phyloP scores from a whole-genome alignment of 2,797 vertebrate species.

The Paratrypauchen microcephalus region DNA sequence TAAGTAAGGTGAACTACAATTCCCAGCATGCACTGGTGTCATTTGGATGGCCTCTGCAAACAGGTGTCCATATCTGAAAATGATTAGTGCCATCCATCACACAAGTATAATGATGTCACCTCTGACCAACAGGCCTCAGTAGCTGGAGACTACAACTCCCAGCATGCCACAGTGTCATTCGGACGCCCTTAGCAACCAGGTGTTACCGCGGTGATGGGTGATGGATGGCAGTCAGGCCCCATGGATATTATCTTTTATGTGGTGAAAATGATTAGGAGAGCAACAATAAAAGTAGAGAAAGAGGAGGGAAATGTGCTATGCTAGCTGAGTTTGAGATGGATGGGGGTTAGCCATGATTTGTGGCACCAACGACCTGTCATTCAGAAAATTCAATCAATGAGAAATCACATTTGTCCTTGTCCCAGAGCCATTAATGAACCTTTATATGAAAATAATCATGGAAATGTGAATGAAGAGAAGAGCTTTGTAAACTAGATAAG shows the following conservation, averaged over 20 bases:
- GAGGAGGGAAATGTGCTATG: constrained; percentile 34
- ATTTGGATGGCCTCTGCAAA: constrained; percentile 51
- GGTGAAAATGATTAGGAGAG: constrained; percentile 49
- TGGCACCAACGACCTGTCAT: constrained; percentile 31
- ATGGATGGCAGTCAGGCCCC: constrained; percentile 48
- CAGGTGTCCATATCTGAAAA: constrained; percentile 60
- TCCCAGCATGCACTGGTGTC: constrained; percentile 66
- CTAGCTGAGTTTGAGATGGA: constrained; percentile 36
- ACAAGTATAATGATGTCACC: constrained; percentile 57
- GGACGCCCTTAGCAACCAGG: constrained; percentile 51
- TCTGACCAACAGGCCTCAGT: constrained; percentile 58
- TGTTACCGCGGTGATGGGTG: constrained; percentile 38
- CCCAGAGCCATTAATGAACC: background rate
- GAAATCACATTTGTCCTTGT: constrained; percentile 28
- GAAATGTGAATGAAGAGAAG: background rate
- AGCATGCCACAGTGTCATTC: constrained; percentile 65
- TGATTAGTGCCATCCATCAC: constrained; percentile 74
- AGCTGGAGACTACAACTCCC: constrained; percentile 58
- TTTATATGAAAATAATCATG: background rate
- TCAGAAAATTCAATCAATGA: constrained; percentile 31
- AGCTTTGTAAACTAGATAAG: background rate
- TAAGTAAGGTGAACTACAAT: constrained; percentile 43
- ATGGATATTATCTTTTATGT: constrained; percentile 45
- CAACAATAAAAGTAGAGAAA: constrained; percentile 35
- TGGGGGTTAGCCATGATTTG: constrained; percentile 29